A percentile compares a stretch with the other conserved stretches of the same genome.
Evolutionary conservation across 2,797 vertebrate genomes (phyloP).

Genomic region (Spea hammondii): DNA sequence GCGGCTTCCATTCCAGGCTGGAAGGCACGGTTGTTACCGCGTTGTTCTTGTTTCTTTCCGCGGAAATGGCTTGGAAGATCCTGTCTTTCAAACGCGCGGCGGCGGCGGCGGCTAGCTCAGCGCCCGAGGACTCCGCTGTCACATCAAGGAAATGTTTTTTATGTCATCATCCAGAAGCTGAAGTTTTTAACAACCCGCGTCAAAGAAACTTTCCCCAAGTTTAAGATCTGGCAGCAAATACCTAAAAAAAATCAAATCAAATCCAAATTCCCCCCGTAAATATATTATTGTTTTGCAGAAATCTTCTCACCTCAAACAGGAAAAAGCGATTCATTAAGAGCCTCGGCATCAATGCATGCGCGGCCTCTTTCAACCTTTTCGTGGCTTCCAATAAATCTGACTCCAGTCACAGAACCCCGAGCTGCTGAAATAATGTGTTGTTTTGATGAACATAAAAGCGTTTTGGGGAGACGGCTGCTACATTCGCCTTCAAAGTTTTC

Average conservation of each 20-base stretch:
- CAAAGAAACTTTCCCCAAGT: slow-evolving; percentile 53
- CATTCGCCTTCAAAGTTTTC: slow-evolving; percentile 17
- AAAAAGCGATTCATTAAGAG: slow-evolving; percentile 27
- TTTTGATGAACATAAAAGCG: slow-evolving; percentile 37
- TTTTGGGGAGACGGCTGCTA: slow-evolving; percentile 12
- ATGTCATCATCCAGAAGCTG: slow-evolving; percentile 55
- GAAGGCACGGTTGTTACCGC: slow-evolving; percentile 64
- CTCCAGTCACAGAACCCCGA: slow-evolving; percentile 1
- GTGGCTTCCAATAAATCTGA: slow-evolving; percentile 11
- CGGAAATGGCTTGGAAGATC: slow-evolving; percentile 65
- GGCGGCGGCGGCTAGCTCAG: slow-evolving; percentile 51
- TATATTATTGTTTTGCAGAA: slow-evolving; percentile 30
- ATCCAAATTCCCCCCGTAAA: slow-evolving; percentile 9
- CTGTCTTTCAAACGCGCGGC: slow-evolving; percentile 60
- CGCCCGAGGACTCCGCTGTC: slow-evolving; percentile 65
- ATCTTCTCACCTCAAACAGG: slow-evolving; percentile 22
- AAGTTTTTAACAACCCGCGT: slow-evolving; percentile 58
- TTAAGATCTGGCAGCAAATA: slow-evolving; percentile 31
- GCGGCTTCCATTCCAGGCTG: slow-evolving; percentile 63
- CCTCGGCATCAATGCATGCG: not conserved
- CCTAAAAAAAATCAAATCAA: not conserved
- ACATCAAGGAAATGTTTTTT: slow-evolving; percentile 61
- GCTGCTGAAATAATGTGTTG: slow-evolving; percentile 13
- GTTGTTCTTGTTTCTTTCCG: slow-evolving; percentile 66
- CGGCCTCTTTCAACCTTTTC: not conserved